These are phyloP conservation scores for Oryzias curvinotus DNA, from an alignment of 2,113 vertebrate genomes.

Conservation along the genomic window DNA sequence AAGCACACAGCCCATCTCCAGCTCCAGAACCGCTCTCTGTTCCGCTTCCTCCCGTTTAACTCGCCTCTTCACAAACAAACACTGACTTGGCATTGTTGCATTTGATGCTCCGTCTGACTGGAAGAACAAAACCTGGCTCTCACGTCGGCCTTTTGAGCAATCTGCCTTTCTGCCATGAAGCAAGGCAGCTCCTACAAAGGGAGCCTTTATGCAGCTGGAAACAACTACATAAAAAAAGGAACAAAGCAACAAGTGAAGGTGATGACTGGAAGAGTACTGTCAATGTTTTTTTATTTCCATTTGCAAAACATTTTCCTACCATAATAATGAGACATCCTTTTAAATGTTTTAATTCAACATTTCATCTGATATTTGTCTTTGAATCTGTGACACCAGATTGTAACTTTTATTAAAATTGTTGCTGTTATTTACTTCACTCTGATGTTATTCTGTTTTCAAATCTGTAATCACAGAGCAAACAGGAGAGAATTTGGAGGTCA, in stretches of 20 bases:
- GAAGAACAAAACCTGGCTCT: constrained; percentile 32
- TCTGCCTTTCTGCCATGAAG: constrained; percentile 41
- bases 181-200: constrained; percentile 37
- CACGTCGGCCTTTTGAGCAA: constrained; percentile 19
- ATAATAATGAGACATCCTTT: too few relatives aligned
- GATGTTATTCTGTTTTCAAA: too few relatives aligned
- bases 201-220: constrained; percentile 9
- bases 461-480: too few relatives aligned
- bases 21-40: constrained; percentile 21
- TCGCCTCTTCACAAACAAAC: constrained; percentile 47
- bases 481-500: too few relatives aligned
- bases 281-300: too few relatives aligned
- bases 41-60: constrained; percentile 29
- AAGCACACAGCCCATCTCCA: constrained; percentile 53
- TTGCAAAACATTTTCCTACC: too few relatives aligned
- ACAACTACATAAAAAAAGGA: not conserved
- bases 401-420: too few relatives aligned
- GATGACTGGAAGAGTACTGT: too few relatives aligned
- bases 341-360: too few relatives aligned
- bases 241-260: constrained; percentile 19
- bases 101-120: constrained; percentile 4
- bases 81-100: constrained; percentile 3
- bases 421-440: too few relatives aligned
- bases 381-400: too few relatives aligned
- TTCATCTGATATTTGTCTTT: too few relatives aligned